phyloP scores from a whole-genome alignment of 1,140 invertebrate species.

The Archivesica marissinica region DNA sequence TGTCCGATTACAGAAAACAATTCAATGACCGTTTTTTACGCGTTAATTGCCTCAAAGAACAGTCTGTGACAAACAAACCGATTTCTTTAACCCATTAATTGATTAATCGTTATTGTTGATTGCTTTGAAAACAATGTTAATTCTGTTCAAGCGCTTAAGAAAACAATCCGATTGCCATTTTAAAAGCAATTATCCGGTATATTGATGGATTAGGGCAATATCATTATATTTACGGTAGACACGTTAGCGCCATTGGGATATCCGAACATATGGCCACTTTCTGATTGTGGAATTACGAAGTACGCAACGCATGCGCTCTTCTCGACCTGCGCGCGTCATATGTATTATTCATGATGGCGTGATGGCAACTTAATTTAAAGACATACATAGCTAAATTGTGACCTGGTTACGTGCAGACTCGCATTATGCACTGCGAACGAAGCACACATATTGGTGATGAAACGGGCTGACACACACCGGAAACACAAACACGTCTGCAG shows the following conservation, averaged over 20 bases:
- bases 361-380: too few relatives aligned
- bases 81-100: not conserved
- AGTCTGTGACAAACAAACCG: not conserved
- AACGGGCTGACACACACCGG: too few relatives aligned
- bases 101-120: constrained; percentile 3
- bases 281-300: too few relatives aligned
- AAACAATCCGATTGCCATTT: not conserved
- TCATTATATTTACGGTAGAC: not conserved
- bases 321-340: too few relatives aligned
- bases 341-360: too few relatives aligned
- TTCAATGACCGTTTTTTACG: not conserved
- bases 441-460: too few relatives aligned
- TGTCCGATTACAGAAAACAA: not conserved
- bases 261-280: not conserved
- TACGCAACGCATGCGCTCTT: too few relatives aligned
- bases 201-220: not conserved
- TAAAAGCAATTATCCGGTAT: not conserved
- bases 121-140: constrained; percentile 10
- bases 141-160: not conserved
- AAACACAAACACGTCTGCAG: too few relatives aligned
- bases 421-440: too few relatives aligned
- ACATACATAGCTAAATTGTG: too few relatives aligned
- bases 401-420: too few relatives aligned
- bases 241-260: not conserved
- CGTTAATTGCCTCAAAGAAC: not conserved